Evolutionary conservation across 2,113 vertebrate species (phyloP), one percentile per base, ranked within the genome.

Genomic region (Thunnus maccoyii): DNA sequence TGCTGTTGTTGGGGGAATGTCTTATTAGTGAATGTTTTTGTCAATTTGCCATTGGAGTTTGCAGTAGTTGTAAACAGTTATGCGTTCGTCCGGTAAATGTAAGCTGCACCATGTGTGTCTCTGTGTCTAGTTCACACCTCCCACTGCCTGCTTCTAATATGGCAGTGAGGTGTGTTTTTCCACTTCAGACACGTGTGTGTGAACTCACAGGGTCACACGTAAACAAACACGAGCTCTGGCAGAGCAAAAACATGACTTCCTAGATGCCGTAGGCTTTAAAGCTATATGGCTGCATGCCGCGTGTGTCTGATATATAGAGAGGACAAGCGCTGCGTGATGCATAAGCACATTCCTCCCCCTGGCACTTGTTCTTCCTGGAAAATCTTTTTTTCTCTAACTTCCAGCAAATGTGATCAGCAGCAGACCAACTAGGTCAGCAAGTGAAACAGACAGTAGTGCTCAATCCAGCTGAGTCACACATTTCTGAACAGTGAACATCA

Each of bases 381-480:
- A 15, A 15, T 13, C 36, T 55, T 27, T 48, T 58, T 62, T 62
- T 54, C 36, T 41, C 36, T 32, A 30, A 78, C 54, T 77, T 72
- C 58, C 51, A 80, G 50, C 22, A 55, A 78, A 80, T 32, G 18
- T 0, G 58, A 76, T 67, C 55, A 58, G 67, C 57, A 54, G 51
- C 5, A 22, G 66, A 55, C 18, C 60, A 50, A 56, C 71, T 17
- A 65, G 72, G 58, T 87, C 71, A 83, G 82, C 69, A 63, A 78
- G 58, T 27, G 30, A 65, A 54, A 68, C 61, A 25, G 55, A 78
- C 68, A 78, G 66, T 20, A 58, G 47, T 48, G n/a, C 60, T 52
- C 14, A 46, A 56, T 79, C 18, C 67, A 70, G 84, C 86, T 82
- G 88, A 86, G 83, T 83, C 83, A 72, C 76, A 72, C 75, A 68